Base-by-base conservation (phyloP, 2,888 invertebrate species). In the Chromoteleia sp. region DNA sequence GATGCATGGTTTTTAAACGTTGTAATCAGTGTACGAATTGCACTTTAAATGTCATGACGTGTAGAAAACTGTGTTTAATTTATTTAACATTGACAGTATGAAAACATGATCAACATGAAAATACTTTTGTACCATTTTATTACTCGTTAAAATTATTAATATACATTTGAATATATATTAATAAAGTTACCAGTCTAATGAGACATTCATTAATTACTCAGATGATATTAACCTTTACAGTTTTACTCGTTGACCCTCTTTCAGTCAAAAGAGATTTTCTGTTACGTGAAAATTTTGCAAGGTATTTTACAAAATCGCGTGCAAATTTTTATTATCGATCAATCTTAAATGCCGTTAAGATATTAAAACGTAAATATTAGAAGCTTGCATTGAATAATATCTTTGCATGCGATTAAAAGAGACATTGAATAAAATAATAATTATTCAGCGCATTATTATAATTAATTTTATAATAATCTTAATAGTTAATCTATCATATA, bases 41-140 rank as follows among this genome's bases (percentile, higher is more conserved):
- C 78, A 67, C 73, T 74, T 79, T 79, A 79, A 79, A 73, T 79
- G 79, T 48, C 79, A 68, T 19, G 73, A 43, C 54, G 54, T 48
- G 52, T 58, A 65, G 65, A 58, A 61, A 79, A 74, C 63, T 54
- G 45, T 61, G 14, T 59, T 73, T 58, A 54, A 67, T 73, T 54
- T 33, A 68, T 52, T 58, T 58, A 30, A 48, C 43, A 58, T 68
- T 76, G 76, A 59, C 71, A 73, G 10, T 71, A 50, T 59, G 29
- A 17, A 50, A 50, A 59, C n/a, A 17, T 17, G 41, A 59, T 59
- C 43, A 19, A 17, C n/a, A 29, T 29, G 43, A 45, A 41, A 30
- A 54, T 43, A 10, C 10, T 15, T 19, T 19, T 8, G 30, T 12
- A 17, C 5, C 7, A 68, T 68, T 68, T 67, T 41, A 67, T 52